phyloP scores from a whole-genome alignment of 1,140 invertebrate species.

The Lutraria rhynchaena region DNA sequence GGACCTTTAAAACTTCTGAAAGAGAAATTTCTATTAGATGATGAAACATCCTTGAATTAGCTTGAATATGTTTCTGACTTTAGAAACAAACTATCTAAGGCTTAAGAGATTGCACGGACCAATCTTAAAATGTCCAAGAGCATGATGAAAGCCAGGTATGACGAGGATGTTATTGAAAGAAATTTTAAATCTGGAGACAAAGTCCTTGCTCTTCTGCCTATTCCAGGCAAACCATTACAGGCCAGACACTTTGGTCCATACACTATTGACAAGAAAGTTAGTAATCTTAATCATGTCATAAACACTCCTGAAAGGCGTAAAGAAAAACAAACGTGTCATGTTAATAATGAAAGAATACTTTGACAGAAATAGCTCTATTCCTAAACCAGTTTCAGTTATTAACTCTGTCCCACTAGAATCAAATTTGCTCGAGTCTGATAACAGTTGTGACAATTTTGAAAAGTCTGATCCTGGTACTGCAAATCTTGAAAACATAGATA shows the following conservation, averaged over 20 bases:
- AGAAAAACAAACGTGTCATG: too few relatives aligned
- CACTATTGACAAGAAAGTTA: not conserved
- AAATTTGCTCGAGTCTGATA: too few relatives aligned
- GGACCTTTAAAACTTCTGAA: too few relatives aligned
- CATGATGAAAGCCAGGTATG: conserved; percentile 54
- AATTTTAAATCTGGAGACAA: conserved; percentile 1
- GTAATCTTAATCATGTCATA: not conserved
- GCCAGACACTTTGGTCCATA: not conserved
- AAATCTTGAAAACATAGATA: not conserved
- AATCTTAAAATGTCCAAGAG: conserved; percentile 47
- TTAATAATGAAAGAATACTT: too few relatives aligned
- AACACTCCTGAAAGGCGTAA: too few relatives aligned
- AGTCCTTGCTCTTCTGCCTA: not conserved
- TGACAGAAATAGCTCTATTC: too few relatives aligned
- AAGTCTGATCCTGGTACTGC: not conserved
- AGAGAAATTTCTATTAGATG: conserved; percentile 39
- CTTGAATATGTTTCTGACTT: conserved; percentile 58
- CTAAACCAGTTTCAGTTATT: too few relatives aligned
- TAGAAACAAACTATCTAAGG: conserved; percentile 39
- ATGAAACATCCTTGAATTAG: conserved; percentile 2
- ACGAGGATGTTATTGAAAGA: not conserved
- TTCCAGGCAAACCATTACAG: not conserved
- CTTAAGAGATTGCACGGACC: conserved; percentile 41
- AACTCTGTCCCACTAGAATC: too few relatives aligned
- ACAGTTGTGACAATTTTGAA: too few relatives aligned